A percentile compares a stretch with the other conserved stretches of the same genome.
These are phyloP conservation scores for Neolamprologus caudopunctatus DNA, from an alignment of 2,113 vertebrate genomes.

Conservation along the genomic window DNA sequence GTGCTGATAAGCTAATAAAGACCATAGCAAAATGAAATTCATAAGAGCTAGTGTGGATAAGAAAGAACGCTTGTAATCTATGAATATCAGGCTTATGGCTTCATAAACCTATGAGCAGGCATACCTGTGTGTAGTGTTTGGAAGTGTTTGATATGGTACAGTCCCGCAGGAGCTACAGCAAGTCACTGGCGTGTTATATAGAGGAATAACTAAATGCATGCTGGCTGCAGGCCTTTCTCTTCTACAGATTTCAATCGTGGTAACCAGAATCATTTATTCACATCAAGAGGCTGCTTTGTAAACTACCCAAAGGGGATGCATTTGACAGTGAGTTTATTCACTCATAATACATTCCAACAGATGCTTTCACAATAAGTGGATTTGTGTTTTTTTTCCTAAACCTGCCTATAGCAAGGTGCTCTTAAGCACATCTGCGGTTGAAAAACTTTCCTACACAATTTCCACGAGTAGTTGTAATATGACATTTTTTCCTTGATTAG, in stretches of 20 bases:
- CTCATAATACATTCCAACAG: constrained; percentile 31
- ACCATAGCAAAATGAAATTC: not conserved
- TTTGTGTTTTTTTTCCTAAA: not conserved
- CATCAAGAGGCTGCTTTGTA: constrained; percentile 46
- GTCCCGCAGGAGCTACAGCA: constrained; percentile 3
- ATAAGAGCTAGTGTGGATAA: not conserved
- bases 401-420: constrained; percentile 29
- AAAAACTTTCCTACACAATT: constrained; percentile 20
- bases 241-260: constrained; percentile 35
- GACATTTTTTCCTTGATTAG: constrained; percentile 36
- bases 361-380: constrained; percentile 32
- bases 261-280: constrained; percentile 53
- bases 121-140: not conserved
- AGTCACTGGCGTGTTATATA: constrained; percentile 12
- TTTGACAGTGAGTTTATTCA: constrained; percentile 50
- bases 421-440: constrained; percentile 18
- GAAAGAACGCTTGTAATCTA: not conserved
- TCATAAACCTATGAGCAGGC: not conserved
- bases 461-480: constrained; percentile 15
- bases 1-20: not conserved
- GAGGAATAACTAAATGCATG: constrained; percentile 35
- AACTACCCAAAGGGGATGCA: constrained; percentile 36
- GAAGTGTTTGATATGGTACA: not conserved
- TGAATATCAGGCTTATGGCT: not conserved
- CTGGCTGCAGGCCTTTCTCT: constrained; percentile 34